A percentile compares a stretch with the other conserved stretches of the same genome.
Evolutionary conservation across 2,113 vertebrate genomes (phyloP).

Genomic region (Melanostigma gelatinosum): DNA sequence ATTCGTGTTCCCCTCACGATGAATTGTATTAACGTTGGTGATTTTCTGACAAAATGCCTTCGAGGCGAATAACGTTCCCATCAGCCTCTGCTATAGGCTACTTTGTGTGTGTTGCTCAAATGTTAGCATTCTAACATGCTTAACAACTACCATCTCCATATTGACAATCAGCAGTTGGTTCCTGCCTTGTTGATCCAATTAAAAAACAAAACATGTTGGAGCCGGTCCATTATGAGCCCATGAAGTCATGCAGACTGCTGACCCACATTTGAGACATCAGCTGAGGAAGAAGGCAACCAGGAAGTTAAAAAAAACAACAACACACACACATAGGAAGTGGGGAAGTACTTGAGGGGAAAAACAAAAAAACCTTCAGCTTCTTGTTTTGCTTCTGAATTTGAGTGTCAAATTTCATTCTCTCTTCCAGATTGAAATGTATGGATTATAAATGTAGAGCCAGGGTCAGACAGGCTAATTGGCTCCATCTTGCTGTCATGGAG

Average conservation of each 20-base stretch:
- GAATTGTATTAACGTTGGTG: not conserved
- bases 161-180: not conserved
- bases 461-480: slow-evolving; percentile 59
- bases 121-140: not conserved
- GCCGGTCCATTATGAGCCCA: slow-evolving; percentile 31
- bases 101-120: not conserved
- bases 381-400: slow-evolving; percentile 36
- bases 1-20: not conserved
- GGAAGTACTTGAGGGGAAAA: slow-evolving; percentile 56
- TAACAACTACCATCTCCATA: not conserved
- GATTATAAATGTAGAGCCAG: slow-evolving; percentile 33
- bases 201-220: slow-evolving; percentile 40
- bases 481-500: slow-evolving; percentile 32
- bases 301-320: slow-evolving; percentile 50
- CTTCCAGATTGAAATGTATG: slow-evolving; percentile 25
- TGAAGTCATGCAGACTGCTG: slow-evolving; percentile 65
- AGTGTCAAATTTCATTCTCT: not conserved
- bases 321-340: slow-evolving; percentile 56
- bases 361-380: slow-evolving; percentile 36
- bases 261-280: slow-evolving; percentile 73
- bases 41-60: not conserved
- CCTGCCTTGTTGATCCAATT: not conserved
- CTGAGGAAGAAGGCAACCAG: slow-evolving; percentile 56
- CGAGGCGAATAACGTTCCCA: not conserved
- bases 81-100: not conserved